Base-by-base conservation (phyloP, 2,797 vertebrate genomes). In the Ctenopoma multispine region DNA sequence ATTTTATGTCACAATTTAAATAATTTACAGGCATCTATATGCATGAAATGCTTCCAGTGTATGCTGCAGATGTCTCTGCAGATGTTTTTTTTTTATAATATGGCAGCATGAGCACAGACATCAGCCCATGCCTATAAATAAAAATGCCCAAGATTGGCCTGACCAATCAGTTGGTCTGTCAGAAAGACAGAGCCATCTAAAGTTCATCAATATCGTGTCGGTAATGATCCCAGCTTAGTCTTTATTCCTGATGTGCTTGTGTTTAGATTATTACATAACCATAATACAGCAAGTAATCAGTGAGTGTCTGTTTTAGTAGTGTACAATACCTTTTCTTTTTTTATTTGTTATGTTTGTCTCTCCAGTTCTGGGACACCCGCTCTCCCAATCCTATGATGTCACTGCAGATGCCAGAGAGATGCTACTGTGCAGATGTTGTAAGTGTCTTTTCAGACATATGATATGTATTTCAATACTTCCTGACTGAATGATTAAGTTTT, bases 301-400 rank as follows among this genome's bases (percentile, higher is more conserved):
- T 5, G 12, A 66, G 38, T 47, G 7, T 59, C 1, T 38, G 18
- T 7, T 4, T 14, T 51, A 34, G 27, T 34, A 0, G 3, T 43
- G 5, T 15, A 14, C 21, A 40, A 15, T 69, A 12, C 47, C 46
- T 51, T 47, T 43, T 73, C 7, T 73, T 2, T 64, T 74, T 7
- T 72, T n/a, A n/a, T n/a, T n/a, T n/a, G n/a, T n/a, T n/a, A n/a
- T n/a, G 2, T 67, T 63, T 63, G 24, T 55, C 18, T 75, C 51
- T 50, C 70, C 77, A 99, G 98, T 99, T 99, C 90, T 99, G 98
- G 98, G 98, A 99, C 75, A 99, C 98, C 0, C 97, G 98, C 7
- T 99, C 97, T 2, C 96, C 98, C 44, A 97, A 95, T 58, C 98
- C 98, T 1, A 97, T 99, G 97, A 96, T 99, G 97, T 98, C 97